Evolutionary conservation across 30 jellyfish, hydroid and myxozoan genomes (phyloP).

Genomic region (Chrysaora quinquecirrha): DNA sequence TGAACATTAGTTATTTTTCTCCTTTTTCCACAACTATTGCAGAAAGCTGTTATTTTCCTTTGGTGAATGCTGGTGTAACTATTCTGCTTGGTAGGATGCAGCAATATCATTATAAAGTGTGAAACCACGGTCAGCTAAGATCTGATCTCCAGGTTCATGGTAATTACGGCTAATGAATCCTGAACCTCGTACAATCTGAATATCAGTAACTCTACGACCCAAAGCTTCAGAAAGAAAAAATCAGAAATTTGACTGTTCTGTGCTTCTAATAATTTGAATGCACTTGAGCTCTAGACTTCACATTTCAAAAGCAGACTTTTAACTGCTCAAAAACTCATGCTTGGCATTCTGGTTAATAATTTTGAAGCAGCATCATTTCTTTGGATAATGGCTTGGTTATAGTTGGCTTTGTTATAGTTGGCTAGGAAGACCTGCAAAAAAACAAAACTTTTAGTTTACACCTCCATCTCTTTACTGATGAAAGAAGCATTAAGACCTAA

Average conservation of each 20-base stretch:
- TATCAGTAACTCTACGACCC: slow-evolving; percentile 55
- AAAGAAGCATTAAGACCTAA: not conserved
- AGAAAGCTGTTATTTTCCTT: slow-evolving; percentile 3
- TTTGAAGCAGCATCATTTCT: slow-evolving; percentile 3
- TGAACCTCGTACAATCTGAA: slow-evolving; percentile 53
- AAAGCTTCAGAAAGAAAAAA: slow-evolving; percentile 51
- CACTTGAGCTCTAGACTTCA: slow-evolving; percentile 35
- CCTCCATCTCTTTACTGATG: not conserved
- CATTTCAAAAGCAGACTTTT: not conserved
- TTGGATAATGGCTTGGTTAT: not conserved
- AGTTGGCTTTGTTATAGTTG: too few relatives aligned
- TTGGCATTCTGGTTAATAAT: slow-evolving; percentile 2
- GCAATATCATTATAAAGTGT: slow-evolving; percentile 31
- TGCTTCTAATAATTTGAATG: slow-evolving; percentile 35
- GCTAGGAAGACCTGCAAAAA: not conserved
- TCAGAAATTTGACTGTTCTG: slow-evolving; percentile 48
- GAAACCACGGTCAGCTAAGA: slow-evolving; percentile 32
- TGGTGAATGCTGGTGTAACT: slow-evolving; percentile 18
- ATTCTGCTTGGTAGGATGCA: slow-evolving; percentile 24
- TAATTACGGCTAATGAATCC: not conserved
- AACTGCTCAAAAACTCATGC: not conserved
- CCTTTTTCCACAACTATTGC: not conserved
- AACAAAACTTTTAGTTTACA: too few relatives aligned
- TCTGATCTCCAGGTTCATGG: slow-evolving; percentile 20
- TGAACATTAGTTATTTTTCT: not conserved